Conservation (phyloP, 2,113 vertebrate genomes). For the Nycticryphes semicollaris region DNA sequence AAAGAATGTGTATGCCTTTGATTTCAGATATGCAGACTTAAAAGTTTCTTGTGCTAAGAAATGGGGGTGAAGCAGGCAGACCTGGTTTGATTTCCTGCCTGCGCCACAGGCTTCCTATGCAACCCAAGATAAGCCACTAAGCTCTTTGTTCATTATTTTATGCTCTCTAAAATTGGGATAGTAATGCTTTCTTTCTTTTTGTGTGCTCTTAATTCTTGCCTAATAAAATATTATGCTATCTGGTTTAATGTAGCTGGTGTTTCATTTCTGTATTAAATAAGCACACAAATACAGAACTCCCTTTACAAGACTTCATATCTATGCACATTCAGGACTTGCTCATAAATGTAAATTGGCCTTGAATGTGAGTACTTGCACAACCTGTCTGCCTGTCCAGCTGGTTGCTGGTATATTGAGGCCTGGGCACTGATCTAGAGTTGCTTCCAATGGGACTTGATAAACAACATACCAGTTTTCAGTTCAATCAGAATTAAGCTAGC, state of each 20-base stretch:
- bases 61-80: background rate
- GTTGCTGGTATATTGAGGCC: background rate
- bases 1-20: background rate
- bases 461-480: background rate
- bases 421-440: background rate
- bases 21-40: background rate
- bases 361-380: background rate
- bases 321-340: background rate
- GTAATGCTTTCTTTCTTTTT: background rate
- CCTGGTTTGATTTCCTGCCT: slow-evolving; percentile 1
- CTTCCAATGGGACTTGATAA: background rate
- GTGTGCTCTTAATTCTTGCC: background rate
- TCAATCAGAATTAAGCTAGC: background rate
- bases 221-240: background rate
- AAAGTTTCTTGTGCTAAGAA: background rate
- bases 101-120: background rate
- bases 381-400: background rate
- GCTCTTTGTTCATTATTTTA: background rate
- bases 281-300: background rate
- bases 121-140: background rate
- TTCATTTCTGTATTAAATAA: background rate
- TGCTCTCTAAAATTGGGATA: background rate
- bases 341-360: background rate
- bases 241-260: background rate
- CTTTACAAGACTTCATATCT: background rate